A percentile compares a stretch with the other conserved stretches of the same genome.
Conservation (phyloP, 2,888 invertebrate species). For the Muscina levida region DNA sequence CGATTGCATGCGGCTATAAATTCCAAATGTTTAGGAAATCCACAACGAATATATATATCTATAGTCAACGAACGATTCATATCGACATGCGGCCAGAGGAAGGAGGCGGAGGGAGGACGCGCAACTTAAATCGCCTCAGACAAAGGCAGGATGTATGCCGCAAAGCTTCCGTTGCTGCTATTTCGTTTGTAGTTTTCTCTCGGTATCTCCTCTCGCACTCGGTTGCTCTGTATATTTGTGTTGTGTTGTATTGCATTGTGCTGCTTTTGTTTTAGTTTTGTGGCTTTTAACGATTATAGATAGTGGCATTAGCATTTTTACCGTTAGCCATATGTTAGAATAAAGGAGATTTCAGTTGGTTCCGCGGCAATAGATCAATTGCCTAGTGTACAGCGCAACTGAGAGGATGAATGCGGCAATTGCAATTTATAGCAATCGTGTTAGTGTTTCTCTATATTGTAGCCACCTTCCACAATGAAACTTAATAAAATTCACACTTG, state of each 20-base stretch:
- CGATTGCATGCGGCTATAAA: conserved; percentile 65
- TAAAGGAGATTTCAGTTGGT: conserved; percentile 43
- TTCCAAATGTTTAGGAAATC: conserved; percentile 56
- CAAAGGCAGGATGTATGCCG: conserved; percentile 56
- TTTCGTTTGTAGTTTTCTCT: conserved; percentile 42
- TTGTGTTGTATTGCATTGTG: no score
- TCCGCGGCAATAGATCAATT: conserved; percentile 60
- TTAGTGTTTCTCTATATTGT: conserved; percentile 24
- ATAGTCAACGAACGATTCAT: not conserved
- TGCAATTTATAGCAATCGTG: conserved; percentile 58
- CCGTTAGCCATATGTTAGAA: conserved; percentile 56
- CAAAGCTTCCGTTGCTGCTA: conserved; percentile 63
- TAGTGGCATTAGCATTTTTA: conserved; percentile 63
- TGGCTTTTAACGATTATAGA: conserved; percentile 58
- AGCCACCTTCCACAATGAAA: no score
- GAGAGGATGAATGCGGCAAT: not conserved
- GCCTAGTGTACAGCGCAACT: conserved; percentile 29
- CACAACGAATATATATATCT: conserved; percentile 5
- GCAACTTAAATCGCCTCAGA: not conserved
- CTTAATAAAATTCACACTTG: conserved; percentile 60
- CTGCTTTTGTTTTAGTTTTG: conserved; percentile 27
- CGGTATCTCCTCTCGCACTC: no score
- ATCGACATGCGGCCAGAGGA: not conserved
- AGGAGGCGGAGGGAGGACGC: conserved; percentile 1
- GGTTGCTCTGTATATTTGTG: no score